Percentiles rank a stretch among this genome's conserved stretches.
These are phyloP conservation scores for Sula dactylatra DNA, from an alignment of 2,113 vertebrate genomes.

Conservation along the genomic window DNA sequence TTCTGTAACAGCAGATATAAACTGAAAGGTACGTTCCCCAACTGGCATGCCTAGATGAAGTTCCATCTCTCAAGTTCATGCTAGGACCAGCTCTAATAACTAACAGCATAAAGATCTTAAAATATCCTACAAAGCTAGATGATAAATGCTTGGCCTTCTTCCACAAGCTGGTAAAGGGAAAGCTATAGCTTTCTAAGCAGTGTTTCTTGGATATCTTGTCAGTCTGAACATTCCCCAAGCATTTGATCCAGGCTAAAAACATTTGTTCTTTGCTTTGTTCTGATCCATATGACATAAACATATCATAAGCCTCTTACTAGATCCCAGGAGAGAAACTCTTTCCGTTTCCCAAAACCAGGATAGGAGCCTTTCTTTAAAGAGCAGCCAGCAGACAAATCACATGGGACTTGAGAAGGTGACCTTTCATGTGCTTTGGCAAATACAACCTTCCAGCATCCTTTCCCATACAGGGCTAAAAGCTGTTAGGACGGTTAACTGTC, in stretches of 20 bases:
- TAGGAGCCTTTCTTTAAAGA: not conserved
- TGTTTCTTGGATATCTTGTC: not conserved
- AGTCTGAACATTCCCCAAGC: not conserved
- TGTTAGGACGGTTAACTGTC: not conserved
- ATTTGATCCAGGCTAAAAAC: not conserved
- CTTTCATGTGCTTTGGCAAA: not conserved
- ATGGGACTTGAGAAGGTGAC: not conserved
- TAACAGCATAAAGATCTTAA: not conserved
- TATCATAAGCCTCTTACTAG: not conserved
- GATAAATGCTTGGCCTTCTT: not conserved
- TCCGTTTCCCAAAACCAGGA: not conserved
- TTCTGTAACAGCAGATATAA: not conserved
- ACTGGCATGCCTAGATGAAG: not conserved
- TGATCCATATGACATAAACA: not conserved
- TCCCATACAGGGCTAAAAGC: not conserved
- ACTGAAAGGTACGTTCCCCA: not conserved
- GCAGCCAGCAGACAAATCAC: not conserved
- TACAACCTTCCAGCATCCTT: not conserved
- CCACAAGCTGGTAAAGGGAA: not conserved
- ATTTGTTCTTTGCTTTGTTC: conserved; percentile 6
- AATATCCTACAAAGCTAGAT: not conserved
- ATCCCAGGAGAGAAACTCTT: not conserved
- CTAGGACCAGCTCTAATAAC: not conserved
- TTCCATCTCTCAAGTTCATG: not conserved
- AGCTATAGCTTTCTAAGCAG: not conserved